Conservation (phyloP, 2,888 invertebrate species). For the Xestia ashworthii region DNA sequence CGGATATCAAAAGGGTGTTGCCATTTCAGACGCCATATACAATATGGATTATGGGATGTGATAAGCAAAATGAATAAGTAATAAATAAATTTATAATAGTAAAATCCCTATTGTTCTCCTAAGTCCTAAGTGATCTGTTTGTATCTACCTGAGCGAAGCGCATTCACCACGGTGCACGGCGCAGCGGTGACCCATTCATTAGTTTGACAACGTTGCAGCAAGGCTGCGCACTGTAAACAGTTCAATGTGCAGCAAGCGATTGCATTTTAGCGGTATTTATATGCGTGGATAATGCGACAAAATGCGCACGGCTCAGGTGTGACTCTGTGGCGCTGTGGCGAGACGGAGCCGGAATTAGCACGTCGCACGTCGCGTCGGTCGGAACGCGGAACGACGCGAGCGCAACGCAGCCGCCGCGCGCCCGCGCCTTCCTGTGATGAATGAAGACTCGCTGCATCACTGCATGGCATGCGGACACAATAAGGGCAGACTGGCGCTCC, state of each 20-base stretch:
- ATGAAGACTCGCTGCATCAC: background rate
- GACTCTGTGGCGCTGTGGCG: background rate
- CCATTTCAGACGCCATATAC: no score
- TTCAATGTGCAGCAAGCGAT: background rate
- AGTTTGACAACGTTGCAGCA: conserved; percentile 16
- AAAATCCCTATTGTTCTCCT: no score
- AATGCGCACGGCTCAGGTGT: background rate
- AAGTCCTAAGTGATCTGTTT: background rate
- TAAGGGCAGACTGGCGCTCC: background rate
- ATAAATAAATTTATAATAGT: no score
- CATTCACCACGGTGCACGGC: conserved; percentile 19
- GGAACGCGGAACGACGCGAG: conserved; percentile 38
- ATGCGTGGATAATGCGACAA: conserved; percentile 23
- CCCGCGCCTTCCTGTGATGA: background rate
- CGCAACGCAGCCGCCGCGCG: background rate
- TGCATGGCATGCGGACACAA: background rate
- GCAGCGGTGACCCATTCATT: conserved; percentile 8
- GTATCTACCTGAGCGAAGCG: background rate
- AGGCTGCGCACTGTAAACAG: background rate
- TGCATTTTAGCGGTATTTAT: background rate
- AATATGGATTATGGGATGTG: no score
- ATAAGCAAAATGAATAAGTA: no score
- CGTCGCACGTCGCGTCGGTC: background rate
- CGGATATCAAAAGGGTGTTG: no score
- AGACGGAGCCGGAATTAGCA: conserved; percentile 26